phyloP scores from a whole-genome alignment of 2,888 invertebrate species.

The Stratiomys singularior region DNA sequence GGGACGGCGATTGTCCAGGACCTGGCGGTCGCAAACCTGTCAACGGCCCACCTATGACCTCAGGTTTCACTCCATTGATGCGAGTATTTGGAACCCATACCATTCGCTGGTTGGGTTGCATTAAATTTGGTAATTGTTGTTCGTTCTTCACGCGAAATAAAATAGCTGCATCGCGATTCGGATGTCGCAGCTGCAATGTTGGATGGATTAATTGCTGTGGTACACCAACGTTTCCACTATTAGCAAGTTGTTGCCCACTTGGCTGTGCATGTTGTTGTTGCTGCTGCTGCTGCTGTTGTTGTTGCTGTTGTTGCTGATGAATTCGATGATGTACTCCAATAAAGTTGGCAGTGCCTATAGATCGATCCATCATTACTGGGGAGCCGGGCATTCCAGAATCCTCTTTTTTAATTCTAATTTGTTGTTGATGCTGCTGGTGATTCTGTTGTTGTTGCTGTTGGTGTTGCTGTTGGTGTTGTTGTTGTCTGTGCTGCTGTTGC shows the following conservation, averaged over 20 bases:
- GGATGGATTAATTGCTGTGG: conserved; percentile 65
- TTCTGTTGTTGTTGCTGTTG: conserved; percentile 57
- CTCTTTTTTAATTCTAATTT: conserved; percentile 63
- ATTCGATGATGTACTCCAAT: conserved; percentile 54
- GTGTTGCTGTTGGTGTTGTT: conserved; percentile 58
- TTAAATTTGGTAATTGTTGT: conserved; percentile 49
- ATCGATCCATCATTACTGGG: conserved; percentile 54
- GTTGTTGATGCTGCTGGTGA: conserved; percentile 57
- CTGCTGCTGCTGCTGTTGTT: conserved; percentile 52
- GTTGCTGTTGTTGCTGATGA: conserved; percentile 52
- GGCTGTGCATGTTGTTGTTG: conserved; percentile 48
- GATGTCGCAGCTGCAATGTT: conserved; percentile 67
- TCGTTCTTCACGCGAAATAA: conserved; percentile 65
- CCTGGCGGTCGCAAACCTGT: conserved; percentile 58
- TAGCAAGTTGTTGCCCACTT: conserved; percentile 57
- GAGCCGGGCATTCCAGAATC: conserved; percentile 31
- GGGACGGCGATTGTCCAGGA: conserved; percentile 62
- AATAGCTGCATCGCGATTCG: conserved; percentile 65
- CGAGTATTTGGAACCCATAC: conserved; percentile 73
- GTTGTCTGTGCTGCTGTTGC: conserved; percentile 54
- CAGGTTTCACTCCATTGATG: conserved; percentile 84
- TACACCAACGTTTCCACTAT: conserved; percentile 58
- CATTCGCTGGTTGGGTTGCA: conserved; percentile 62
- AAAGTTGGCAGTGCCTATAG: conserved; percentile 53
- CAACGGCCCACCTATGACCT: conserved; percentile 75